phyloP scores from a whole-genome alignment of 2,113 vertebrate genomes.

The Tiliqua scincoides region DNA sequence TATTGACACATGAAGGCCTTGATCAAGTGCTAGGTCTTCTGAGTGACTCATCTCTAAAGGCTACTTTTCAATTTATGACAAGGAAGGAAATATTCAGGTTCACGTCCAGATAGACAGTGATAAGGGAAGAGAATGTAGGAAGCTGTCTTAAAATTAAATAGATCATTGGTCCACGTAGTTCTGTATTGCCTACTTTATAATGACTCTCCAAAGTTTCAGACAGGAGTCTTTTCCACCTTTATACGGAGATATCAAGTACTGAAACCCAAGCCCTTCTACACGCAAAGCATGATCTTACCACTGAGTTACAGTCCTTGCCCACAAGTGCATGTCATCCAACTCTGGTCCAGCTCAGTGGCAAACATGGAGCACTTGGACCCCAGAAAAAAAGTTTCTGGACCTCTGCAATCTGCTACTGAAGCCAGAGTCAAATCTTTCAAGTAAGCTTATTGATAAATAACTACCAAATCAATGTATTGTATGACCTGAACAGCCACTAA shows the following conservation, averaged over 20 bases:
- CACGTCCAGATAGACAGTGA: background rate
- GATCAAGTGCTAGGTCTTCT: background rate
- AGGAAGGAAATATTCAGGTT: background rate
- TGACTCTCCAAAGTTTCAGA: too few species aligned
- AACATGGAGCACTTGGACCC: background rate
- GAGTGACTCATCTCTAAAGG: background rate
- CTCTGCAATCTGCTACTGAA: background rate
- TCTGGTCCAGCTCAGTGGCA: background rate
- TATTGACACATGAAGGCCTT: slow-evolving; percentile 28
- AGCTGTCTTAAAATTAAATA: too few species aligned
- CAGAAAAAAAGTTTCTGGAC: background rate
- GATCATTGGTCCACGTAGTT: too few species aligned
- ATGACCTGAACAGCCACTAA: background rate
- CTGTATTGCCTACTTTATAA: too few species aligned
- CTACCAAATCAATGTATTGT: background rate
- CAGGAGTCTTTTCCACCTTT: too few species aligned
- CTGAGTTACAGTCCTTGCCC: too few species aligned
- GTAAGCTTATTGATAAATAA: background rate
- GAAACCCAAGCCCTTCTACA: too few species aligned
- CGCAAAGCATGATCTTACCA: too few species aligned
- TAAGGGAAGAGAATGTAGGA: background rate
- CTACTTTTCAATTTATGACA: background rate
- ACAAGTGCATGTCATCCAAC: too few species aligned
- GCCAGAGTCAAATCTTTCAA: background rate
- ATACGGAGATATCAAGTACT: too few species aligned